These are phyloP conservation scores for Drosophila macrospina DNA, from an alignment of 2,888 invertebrate species.

Conservation along the genomic window DNA sequence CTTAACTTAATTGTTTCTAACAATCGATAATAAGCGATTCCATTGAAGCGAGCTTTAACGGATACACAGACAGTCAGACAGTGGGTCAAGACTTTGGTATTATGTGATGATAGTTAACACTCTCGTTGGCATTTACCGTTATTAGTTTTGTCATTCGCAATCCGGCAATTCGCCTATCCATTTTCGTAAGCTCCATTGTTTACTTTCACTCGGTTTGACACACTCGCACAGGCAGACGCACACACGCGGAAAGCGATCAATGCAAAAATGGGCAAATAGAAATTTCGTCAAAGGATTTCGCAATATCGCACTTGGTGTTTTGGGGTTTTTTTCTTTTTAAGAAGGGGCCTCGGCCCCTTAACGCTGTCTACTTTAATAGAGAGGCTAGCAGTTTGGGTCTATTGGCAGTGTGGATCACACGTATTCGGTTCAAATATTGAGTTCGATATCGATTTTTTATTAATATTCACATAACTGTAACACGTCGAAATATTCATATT, in stretches of 20 bases:
- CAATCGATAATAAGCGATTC: neutral
- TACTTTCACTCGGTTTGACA: conserved; percentile 69
- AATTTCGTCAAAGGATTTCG: conserved; percentile 62
- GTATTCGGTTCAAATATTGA: neutral
- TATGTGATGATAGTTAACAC: conserved; percentile 38
- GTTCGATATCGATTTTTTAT: conserved; percentile 11
- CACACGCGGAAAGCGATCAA: conserved; percentile 20
- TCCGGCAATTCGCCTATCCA: conserved; percentile 68
- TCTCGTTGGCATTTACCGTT: conserved; percentile 71
- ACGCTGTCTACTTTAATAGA: conserved; percentile 5
- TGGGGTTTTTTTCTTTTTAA: neutral
- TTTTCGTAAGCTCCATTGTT: conserved; percentile 73
- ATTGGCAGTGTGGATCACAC: conserved; percentile 21
- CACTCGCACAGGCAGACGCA: conserved; percentile 30
- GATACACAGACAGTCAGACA: neutral
- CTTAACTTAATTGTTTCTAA: neutral
- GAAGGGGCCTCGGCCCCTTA: conserved; percentile 36
- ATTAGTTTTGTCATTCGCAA: conserved; percentile 74
- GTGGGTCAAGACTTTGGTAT: conserved; percentile 15
- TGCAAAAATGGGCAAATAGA: conserved; percentile 49
- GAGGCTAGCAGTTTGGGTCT: neutral
- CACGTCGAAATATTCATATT: conserved; percentile 57
- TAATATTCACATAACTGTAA: conserved; percentile 25
- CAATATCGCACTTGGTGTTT: conserved; percentile 43
- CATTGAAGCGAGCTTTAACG: conserved; percentile 1